These are phyloP conservation scores for Aulostomus chinensis DNA, from an alignment of 2,797 vertebrate genomes.

Conservation along the genomic window DNA sequence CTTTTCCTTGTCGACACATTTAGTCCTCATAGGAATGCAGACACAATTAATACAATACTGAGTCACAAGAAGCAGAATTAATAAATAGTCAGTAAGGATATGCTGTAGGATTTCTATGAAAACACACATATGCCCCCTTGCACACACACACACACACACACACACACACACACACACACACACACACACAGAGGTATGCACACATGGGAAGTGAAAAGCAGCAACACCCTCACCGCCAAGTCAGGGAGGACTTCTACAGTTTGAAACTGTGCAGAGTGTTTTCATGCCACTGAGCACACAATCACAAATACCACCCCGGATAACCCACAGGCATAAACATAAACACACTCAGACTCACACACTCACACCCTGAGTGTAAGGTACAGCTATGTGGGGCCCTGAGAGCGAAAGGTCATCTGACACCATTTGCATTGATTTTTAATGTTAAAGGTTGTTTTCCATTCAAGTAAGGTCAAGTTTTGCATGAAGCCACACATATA, in stretches of 20 bases:
- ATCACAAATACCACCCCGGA: slow-evolving; percentile 32
- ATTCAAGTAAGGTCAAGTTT: slow-evolving; percentile 61
- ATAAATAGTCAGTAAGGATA: too few species aligned
- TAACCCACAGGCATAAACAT: slow-evolving; percentile 8
- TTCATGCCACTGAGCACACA: slow-evolving; percentile 34
- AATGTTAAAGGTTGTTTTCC: slow-evolving; percentile 62
- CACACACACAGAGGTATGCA: slow-evolving; percentile 26
- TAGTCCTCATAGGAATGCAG: slow-evolving; percentile 10
- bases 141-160: neutral
- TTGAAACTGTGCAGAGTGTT: slow-evolving; percentile 38
- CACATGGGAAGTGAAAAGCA: slow-evolving; percentile 44
- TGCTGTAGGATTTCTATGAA: too few species aligned
- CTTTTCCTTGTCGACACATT: neutral
- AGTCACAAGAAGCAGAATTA: too few species aligned
- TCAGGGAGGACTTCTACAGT: neutral
- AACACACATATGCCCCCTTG: slow-evolving; percentile 35
- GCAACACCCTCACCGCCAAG: slow-evolving; percentile 39
- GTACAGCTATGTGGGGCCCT: slow-evolving; percentile 43
- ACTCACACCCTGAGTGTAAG: slow-evolving; percentile 10
- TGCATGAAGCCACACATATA: slow-evolving; percentile 40
- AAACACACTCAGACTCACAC: slow-evolving; percentile 5
- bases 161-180: slow-evolving; percentile 5
- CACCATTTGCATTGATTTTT: slow-evolving; percentile 64
- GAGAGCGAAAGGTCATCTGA: slow-evolving; percentile 61
- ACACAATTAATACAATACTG: too few species aligned